Evolutionary conservation across 2,797 vertebrate species (phyloP).

Genomic region (Gymnothorax javanicus): DNA sequence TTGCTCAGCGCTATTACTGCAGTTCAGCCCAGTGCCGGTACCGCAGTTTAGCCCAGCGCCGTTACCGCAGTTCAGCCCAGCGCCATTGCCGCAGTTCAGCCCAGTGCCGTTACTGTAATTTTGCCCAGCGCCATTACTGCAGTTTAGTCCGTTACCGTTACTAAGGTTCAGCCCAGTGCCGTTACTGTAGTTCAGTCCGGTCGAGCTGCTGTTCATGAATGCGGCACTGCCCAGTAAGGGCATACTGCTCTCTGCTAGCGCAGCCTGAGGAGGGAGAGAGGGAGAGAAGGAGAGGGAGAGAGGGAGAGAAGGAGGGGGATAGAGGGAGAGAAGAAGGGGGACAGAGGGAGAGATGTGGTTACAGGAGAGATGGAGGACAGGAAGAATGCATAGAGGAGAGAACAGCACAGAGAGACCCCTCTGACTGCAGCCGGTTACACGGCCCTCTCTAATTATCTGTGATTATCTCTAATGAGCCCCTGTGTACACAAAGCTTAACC

Average conservation of each 20-base stretch:
- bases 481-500: no score
- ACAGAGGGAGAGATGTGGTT: neutral
- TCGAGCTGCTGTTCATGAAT: constrained; percentile 74
- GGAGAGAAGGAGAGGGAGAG: neutral
- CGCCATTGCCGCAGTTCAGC: no score
- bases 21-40: no score
- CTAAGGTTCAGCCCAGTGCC: no score
- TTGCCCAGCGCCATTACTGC: constrained; percentile 87
- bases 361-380: neutral
- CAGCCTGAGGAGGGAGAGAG: constrained; percentile 74
- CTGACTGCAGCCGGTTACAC: neutral
- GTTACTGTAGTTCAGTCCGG: constrained; percentile 75
- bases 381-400: no score
- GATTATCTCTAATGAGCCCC: no score
- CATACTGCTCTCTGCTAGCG: constrained; percentile 95
- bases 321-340: neutral
- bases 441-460: no score
- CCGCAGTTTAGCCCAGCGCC: no score
- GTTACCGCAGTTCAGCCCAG: no score
- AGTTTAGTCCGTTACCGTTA: constrained; percentile 66
- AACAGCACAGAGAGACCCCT: neutral
- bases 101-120: constrained; percentile 51
- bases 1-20: no score
- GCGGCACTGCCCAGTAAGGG: constrained; percentile 89
- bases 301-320: neutral